These are phyloP conservation scores for Drosophila parabipectinata DNA, from an alignment of 1,140 invertebrate species.

Conservation along the genomic window DNA sequence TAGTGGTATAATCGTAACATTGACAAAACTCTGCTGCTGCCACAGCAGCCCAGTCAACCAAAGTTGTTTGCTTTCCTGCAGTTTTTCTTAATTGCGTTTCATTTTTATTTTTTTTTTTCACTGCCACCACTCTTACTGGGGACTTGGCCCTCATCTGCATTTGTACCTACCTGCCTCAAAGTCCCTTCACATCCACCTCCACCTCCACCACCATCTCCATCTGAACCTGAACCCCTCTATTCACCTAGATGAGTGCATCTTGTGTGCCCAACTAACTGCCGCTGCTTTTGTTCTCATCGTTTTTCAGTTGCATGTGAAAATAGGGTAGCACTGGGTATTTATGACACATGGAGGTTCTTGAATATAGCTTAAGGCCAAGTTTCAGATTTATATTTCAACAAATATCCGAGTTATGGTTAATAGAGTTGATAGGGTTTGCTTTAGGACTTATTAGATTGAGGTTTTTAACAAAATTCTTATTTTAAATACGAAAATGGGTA, in stretches of 20 bases:
- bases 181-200: no score
- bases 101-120: slow-evolving; percentile 3
- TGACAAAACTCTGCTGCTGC: slow-evolving; percentile 13
- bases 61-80: slow-evolving; percentile 26
- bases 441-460: no score
- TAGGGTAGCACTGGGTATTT: neutral
- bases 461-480: no score
- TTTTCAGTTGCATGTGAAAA: slow-evolving; percentile 1
- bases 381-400: no score
- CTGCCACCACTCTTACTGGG: no score
- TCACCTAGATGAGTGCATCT: slow-evolving; percentile 1
- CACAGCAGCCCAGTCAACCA: neutral
- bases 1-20: neutral
- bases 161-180: no score
- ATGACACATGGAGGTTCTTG: no score
- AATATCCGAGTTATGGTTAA: no score
- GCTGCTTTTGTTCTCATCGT: slow-evolving; percentile 1
- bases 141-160: no score
- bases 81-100: slow-evolving; percentile 42
- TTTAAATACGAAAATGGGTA: no score
- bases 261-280: slow-evolving; percentile 5
- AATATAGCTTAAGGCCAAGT: no score
- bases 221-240: neutral
- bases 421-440: no score
- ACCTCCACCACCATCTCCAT: neutral